Evolutionary conservation across 2,888 invertebrate species (phyloP).

Genomic region (Hypolimnas misippus): DNA sequence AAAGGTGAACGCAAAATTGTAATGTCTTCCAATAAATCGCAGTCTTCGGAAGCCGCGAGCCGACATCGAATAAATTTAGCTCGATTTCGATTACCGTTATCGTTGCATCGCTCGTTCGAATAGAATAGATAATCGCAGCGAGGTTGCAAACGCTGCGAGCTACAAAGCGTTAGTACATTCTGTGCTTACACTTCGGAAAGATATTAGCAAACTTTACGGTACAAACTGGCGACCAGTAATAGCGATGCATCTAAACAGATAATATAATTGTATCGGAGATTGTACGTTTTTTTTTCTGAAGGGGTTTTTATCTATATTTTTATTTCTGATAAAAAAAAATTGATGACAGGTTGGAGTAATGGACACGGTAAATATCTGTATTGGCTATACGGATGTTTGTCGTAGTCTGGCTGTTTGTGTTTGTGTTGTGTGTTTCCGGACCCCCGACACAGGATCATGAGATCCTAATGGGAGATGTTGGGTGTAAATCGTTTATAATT

Average conservation of each 20-base stretch:
- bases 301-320: too few species aligned
- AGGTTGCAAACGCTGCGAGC: conserved; percentile 16
- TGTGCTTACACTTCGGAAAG: neutral
- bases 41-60: conserved; percentile 52
- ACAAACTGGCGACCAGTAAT: neutral
- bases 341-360: too few species aligned
- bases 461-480: too few species aligned
- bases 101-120: conserved; percentile 61
- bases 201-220: neutral
- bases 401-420: too few species aligned
- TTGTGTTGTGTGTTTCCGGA: too few species aligned
- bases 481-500: too few species aligned
- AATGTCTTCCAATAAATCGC: conserved; percentile 49
- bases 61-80: conserved; percentile 59
- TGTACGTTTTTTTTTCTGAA: too few species aligned
- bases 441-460: too few species aligned
- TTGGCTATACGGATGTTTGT: too few species aligned
- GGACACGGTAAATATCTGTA: too few species aligned
- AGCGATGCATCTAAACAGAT: neutral
- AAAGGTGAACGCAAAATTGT: conserved; percentile 28
- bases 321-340: too few species aligned
- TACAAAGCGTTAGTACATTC: conserved; percentile 14
- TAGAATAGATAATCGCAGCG: conserved; percentile 46
- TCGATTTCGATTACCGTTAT: conserved; percentile 66
- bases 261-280: too few species aligned